Evolutionary conservation across 2,797 vertebrate species (phyloP).

Genomic region (Megaceryle alcyon): DNA sequence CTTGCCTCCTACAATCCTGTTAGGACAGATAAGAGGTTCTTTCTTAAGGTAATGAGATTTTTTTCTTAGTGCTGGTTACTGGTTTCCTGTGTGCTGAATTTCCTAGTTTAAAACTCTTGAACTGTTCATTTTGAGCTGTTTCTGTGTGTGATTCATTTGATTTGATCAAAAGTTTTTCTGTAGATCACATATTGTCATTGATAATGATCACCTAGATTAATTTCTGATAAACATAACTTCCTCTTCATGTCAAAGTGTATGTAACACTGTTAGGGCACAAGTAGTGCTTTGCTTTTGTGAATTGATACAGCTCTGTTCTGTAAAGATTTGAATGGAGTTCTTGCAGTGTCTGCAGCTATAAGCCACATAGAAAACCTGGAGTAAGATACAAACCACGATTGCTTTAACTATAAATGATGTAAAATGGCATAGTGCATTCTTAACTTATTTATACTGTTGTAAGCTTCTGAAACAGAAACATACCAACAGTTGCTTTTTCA

Average conservation of each 20-base stretch:
- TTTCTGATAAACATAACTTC: not conserved
- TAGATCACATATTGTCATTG: not conserved
- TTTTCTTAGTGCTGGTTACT: not conserved
- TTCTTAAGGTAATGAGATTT: conserved; percentile 87
- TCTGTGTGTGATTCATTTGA: not conserved
- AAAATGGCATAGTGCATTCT: not conserved
- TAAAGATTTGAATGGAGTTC: not conserved
- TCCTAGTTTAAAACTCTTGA: not conserved
- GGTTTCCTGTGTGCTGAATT: not conserved
- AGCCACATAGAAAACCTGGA: not conserved
- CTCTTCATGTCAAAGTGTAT: not conserved
- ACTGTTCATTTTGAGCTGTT: not conserved
- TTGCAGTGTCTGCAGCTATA: not conserved
- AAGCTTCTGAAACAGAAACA: not conserved
- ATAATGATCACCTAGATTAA: not conserved
- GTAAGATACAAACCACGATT: not conserved
- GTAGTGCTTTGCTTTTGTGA: not conserved
- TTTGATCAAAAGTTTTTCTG: not conserved
- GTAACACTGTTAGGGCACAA: not conserved
- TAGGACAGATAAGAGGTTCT: conserved; percentile 96
- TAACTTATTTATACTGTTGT: not conserved
- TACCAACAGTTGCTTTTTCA: not conserved
- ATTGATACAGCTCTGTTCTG: not conserved
- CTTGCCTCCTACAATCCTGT: conserved; percentile 96
- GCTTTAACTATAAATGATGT: not conserved